Evolutionary conservation across 2,113 vertebrate species (phyloP).

Genomic region (Lycaon pictus): DNA sequence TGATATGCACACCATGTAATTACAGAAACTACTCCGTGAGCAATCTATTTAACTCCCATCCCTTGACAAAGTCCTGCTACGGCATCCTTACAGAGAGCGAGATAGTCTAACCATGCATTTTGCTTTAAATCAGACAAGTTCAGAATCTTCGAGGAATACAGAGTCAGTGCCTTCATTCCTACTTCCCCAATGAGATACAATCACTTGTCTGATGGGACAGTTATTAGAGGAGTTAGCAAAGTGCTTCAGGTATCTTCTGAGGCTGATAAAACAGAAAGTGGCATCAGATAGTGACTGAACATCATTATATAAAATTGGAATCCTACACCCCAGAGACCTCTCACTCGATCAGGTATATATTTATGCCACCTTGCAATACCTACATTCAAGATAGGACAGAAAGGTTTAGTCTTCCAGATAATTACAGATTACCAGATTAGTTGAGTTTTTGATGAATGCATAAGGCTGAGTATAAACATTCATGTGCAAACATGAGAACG

Average conservation of each 20-base stretch:
- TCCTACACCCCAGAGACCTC: slow-evolving; percentile 39
- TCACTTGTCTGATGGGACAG: slow-evolving; percentile 27
- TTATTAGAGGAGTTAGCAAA: slow-evolving; percentile 36
- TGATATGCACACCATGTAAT: slow-evolving; percentile 73
- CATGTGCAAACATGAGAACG: neutral
- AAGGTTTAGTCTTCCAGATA: slow-evolving; percentile 3
- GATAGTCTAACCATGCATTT: neutral
- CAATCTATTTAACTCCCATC: slow-evolving; percentile 67
- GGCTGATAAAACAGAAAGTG: slow-evolving; percentile 61
- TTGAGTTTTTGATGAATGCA: slow-evolving; percentile 7
- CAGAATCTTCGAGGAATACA: slow-evolving; percentile 29
- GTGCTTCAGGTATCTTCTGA: neutral
- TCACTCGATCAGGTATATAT: slow-evolving; percentile 53
- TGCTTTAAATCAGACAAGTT: slow-evolving; percentile 45
- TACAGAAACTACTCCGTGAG: slow-evolving; percentile 53
- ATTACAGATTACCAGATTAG: slow-evolving; percentile 54
- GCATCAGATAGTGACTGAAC: slow-evolving; percentile 67
- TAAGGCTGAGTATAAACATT: neutral
- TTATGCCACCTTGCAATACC: neutral
- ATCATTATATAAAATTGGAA: slow-evolving; percentile 73
- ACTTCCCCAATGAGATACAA: slow-evolving; percentile 51
- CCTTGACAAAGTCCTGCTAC: slow-evolving; percentile 44
- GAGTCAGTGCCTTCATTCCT: slow-evolving; percentile 47
- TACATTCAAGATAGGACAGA: slow-evolving; percentile 50
- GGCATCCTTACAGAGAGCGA: neutral